These are phyloP conservation scores for Polydrusus pterygomalis DNA, from an alignment of 2,888 invertebrate genomes.

Conservation along the genomic window DNA sequence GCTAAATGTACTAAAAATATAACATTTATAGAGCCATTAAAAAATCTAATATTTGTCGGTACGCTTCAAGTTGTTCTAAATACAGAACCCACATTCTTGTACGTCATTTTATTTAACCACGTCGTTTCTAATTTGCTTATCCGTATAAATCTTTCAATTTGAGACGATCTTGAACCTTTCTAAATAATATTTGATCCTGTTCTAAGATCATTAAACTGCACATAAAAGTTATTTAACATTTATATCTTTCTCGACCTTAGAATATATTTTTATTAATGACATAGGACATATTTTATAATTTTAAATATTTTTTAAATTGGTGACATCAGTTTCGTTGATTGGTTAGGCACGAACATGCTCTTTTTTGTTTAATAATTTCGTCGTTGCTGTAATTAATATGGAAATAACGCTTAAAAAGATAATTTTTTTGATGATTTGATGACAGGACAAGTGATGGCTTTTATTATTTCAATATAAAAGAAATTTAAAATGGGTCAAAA, in stretches of 20 bases:
- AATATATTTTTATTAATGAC: slow-evolving; percentile 23
- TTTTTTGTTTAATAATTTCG: slow-evolving; percentile 21
- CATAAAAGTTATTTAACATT: slow-evolving; percentile 26
- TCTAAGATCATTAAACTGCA: slow-evolving; percentile 9
- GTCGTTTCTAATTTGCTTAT: slow-evolving; percentile 16
- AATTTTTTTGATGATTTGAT: slow-evolving; percentile 21
- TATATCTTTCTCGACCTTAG: neutral
- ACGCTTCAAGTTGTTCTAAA: slow-evolving; percentile 10
- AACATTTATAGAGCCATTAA: slow-evolving; percentile 13
- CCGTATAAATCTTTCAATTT: slow-evolving; percentile 24
- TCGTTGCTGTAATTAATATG: slow-evolving; percentile 1
- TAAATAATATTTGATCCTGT: slow-evolving; percentile 19
- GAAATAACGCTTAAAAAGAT: neutral
- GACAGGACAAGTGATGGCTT: slow-evolving; percentile 3
- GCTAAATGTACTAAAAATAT: slow-evolving; percentile 18
- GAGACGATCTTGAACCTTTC: slow-evolving; percentile 15
- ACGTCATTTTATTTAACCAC: slow-evolving; percentile 10
- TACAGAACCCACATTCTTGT: slow-evolving; percentile 8
- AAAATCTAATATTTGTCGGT: slow-evolving; percentile 7
- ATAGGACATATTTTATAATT: neutral
- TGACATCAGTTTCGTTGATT: slow-evolving; percentile 21
- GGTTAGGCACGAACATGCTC: neutral
- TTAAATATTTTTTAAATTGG: slow-evolving; percentile 23
- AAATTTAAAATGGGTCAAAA: slow-evolving; percentile 16
- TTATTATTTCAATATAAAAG: slow-evolving; percentile 10